Evolutionary conservation across 2,888 invertebrate genomes (phyloP).

Genomic region (Arge pagana): DNA sequence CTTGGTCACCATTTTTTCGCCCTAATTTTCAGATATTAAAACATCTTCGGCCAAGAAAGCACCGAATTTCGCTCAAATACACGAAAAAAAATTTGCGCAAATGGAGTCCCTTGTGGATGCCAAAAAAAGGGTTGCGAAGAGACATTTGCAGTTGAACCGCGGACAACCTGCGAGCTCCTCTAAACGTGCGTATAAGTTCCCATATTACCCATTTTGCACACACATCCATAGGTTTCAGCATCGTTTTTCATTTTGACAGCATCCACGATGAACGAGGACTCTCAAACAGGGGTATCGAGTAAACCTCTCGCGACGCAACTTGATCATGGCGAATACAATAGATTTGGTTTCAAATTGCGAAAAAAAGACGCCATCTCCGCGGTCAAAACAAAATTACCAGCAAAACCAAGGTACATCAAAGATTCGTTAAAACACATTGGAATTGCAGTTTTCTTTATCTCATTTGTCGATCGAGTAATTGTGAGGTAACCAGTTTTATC

Average conservation of each 20-base stretch:
- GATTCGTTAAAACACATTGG: no score
- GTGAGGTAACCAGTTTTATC: no score
- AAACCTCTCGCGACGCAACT: constrained; percentile 19
- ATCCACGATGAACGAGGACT: constrained; percentile 24
- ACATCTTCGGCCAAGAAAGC: constrained; percentile 59
- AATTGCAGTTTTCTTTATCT: no score
- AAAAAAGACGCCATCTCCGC: constrained; percentile 47
- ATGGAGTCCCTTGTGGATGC: constrained; percentile 71
- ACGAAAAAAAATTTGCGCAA: constrained; percentile 67
- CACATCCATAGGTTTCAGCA: neutral
- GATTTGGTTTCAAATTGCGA: constrained; percentile 62
- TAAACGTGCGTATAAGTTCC: constrained; percentile 2
- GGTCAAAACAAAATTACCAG: constrained; percentile 30
- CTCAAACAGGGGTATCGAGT: no score
- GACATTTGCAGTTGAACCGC: constrained; percentile 36
- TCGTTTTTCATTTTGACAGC: neutral
- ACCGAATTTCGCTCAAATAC: constrained; percentile 73
- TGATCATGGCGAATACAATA: constrained; percentile 49
- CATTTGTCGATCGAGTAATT: no score
- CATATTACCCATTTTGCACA: neutral
- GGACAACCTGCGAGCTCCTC: neutral
- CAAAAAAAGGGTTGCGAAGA: constrained; percentile 41
- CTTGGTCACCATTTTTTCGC: neutral
- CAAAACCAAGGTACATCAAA: no score
- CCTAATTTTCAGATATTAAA: constrained; percentile 34